Evolutionary conservation across 1,140 invertebrate genomes (phyloP), one percentile per base, ranked within the genome.

Genomic region (Andricus grossulariae): DNA sequence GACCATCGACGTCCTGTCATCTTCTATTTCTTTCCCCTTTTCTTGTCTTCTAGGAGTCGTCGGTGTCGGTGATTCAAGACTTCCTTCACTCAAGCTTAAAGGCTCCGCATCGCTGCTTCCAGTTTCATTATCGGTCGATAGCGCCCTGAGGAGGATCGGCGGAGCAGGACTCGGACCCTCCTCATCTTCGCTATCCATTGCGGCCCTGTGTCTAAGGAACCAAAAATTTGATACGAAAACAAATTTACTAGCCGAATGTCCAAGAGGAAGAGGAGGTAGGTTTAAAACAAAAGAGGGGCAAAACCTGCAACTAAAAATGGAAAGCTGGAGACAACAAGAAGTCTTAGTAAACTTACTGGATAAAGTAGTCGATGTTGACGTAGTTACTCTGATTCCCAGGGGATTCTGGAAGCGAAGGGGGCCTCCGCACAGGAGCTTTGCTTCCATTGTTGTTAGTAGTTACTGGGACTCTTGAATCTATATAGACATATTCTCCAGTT

Each of bases 281-380:
- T 78, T 77, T 13, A 76, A 74, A 78, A 71, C 10, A 16, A 39
- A 79, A 72, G 66, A 77, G 39, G 49, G 73, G 6, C 60, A 12
- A 71, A 19, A 71, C 60, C 73, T 74, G 19, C 39, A 70, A 11
- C 54, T 73, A 52, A 71, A 51, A 32, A n/a, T 72, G 49, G 70
- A 73, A 32, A 76, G 45, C 52, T 10, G 50, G 70, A 73, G 21
- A 50, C 50, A 19, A 16, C 15, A 39, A 19, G 7, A 13, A n/a
- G 15, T 16, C 25, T 18, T 55, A 16, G 13, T 39, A 8, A 50
- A 93, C 94, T 93, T 90, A 96, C 95, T 95, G 93, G 86, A 97
- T 94, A 85, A 97, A 97, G 89, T 97, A 97, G 88, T 97, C 96
- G 91, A 97, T 97, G 90, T 97, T 97, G 87, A 97, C 96, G 91